These are phyloP conservation scores for Astyanax mexicanus DNA, from an alignment of 2,797 vertebrate genomes.

Conservation along the genomic window DNA sequence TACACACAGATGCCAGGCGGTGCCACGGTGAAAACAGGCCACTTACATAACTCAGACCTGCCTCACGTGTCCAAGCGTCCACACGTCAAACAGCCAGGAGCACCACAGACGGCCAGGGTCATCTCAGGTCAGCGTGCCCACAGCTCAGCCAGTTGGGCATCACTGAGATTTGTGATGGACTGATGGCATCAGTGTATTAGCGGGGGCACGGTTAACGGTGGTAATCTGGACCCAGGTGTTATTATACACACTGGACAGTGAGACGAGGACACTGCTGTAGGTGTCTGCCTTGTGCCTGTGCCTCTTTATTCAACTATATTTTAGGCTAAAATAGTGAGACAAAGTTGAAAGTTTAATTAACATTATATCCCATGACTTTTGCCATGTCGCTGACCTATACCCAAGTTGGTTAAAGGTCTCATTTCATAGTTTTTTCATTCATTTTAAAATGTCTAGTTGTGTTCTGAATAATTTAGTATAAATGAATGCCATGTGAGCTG, in stretches of 20 bases:
- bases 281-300: background rate
- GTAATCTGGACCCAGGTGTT: constrained; percentile 10
- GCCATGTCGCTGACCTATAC: too few species aligned
- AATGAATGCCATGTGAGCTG: too few species aligned
- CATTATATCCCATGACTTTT: too few species aligned
- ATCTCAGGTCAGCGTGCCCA: background rate
- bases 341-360: background rate
- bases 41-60: constrained; percentile 41
- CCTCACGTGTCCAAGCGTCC: background rate
- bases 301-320: background rate
- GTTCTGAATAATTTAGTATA: too few species aligned
- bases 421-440: too few species aligned
- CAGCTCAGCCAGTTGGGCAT: constrained; percentile 4
- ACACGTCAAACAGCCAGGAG: background rate
- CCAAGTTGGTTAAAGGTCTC: too few species aligned
- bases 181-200: background rate
- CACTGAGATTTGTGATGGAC: background rate
- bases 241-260: background rate
- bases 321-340: background rate
- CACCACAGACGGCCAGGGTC: constrained; percentile 8
- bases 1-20: constrained; percentile 20
- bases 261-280: background rate
- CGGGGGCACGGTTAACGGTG: background rate
- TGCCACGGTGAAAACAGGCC: constrained; percentile 25
- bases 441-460: too few species aligned